These are phyloP conservation scores for Agonopterix arenella DNA, from an alignment of 2,888 invertebrate species.

Conservation along the genomic window DNA sequence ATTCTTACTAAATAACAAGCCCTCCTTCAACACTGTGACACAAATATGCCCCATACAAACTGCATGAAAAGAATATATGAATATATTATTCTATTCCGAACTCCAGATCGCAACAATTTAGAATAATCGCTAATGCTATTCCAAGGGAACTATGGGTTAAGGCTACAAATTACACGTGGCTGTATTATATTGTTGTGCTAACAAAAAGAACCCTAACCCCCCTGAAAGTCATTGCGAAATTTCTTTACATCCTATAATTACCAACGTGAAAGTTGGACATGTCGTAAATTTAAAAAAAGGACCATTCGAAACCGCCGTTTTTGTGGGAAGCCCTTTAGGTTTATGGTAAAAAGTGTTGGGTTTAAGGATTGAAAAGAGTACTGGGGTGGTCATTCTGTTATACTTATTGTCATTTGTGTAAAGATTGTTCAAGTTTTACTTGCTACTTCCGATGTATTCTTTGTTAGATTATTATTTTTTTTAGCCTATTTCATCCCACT, in stretches of 20 bases:
- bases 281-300: constrained; percentile 55
- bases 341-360: neutral
- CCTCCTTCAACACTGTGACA: no score
- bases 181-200: constrained; percentile 27
- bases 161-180: constrained; percentile 43
- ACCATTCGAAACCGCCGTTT: constrained; percentile 25
- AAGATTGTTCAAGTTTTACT: no score
- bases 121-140: constrained; percentile 25
- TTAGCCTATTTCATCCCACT: no score
- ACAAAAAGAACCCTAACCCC: constrained; percentile 35
- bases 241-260: constrained; percentile 46
- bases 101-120: constrained; percentile 34
- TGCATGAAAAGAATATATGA: neutral
- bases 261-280: constrained; percentile 40
- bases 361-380: no score
- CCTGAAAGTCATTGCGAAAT: constrained; percentile 42
- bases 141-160: constrained; percentile 36
- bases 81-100: constrained; percentile 9
- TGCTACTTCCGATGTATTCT: no score
- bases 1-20: no score
- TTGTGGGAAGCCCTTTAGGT: constrained; percentile 33
- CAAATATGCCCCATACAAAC: no score
- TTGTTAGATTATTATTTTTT: no score
- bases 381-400: no score
- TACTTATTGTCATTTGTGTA: no score